Conservation (phyloP, 2,888 invertebrate species). For the Drosophila limbata region DNA sequence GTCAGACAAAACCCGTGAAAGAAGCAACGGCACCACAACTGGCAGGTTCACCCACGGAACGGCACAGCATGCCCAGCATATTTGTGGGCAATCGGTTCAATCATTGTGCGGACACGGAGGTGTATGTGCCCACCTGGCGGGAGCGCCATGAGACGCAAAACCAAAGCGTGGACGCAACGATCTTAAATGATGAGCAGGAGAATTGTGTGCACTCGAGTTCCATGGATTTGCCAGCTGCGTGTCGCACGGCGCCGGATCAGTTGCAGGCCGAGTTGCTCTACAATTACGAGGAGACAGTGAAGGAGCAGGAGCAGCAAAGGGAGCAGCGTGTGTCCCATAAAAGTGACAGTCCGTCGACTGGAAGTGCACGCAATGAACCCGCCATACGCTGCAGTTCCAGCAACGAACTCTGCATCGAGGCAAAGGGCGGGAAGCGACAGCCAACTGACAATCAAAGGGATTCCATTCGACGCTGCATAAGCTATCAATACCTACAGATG, state of each 20-base stretch:
- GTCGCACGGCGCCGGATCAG: conserved; percentile 86
- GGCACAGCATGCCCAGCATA: conserved; percentile 89
- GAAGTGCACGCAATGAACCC: conserved; percentile 33
- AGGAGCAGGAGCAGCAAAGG: conserved; percentile 84
- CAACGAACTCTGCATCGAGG: conserved; percentile 72
- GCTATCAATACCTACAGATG: conserved; percentile 86
- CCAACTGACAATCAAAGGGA: conserved; percentile 65
- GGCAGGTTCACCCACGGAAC: conserved; percentile 67
- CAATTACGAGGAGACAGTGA: conserved; percentile 83
- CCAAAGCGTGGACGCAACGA: conserved; percentile 73
- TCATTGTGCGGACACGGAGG: conserved; percentile 86
- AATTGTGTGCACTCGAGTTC: conserved; percentile 87
- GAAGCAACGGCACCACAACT: conserved; percentile 13
- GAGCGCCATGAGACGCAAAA: conserved; percentile 80
- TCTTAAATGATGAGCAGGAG: conserved; percentile 33
- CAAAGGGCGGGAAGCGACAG: conserved; percentile 18
- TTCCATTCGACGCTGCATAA: conserved; percentile 86
- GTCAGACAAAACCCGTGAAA: conserved; percentile 40
- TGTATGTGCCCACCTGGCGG: conserved; percentile 87
- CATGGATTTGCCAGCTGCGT: conserved; percentile 86
- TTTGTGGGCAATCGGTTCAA: conserved; percentile 88
- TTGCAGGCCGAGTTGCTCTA: conserved; percentile 87
- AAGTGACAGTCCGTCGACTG: conserved; percentile 54
- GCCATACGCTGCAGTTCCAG: conserved; percentile 57
- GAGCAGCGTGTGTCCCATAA: conserved; percentile 83